A percentile compares a stretch with the other conserved stretches of the same genome.
Evolutionary conservation across 2,113 vertebrate genomes (phyloP).

Genomic region (Onychostruthus taczanowskii): DNA sequence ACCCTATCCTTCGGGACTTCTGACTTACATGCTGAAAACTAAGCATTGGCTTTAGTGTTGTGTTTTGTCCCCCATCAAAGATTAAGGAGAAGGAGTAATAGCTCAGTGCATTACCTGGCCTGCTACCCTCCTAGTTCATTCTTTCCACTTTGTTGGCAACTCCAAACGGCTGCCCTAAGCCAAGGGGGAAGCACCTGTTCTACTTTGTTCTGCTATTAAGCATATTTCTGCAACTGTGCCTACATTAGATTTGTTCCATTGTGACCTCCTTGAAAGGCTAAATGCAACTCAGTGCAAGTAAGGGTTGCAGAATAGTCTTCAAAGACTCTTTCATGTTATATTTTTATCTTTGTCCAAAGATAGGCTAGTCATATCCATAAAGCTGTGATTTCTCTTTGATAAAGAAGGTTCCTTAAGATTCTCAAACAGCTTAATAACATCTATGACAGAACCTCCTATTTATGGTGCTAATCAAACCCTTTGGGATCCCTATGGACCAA

Average conservation of each 20-base stretch:
- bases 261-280: background rate
- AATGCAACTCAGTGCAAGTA: background rate
- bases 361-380: background rate
- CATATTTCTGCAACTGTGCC: background rate
- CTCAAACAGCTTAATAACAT: background rate
- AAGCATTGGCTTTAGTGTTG: background rate
- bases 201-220: background rate
- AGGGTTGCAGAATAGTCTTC: background rate
- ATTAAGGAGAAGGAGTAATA: background rate
- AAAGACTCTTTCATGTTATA: slow-evolving; percentile 8
- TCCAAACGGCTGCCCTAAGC: background rate
- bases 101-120: background rate
- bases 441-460: slow-evolving; percentile 6
- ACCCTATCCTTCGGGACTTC: background rate
- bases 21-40: background rate
- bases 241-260: background rate
- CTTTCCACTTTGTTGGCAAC: background rate
- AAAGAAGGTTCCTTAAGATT: slow-evolving; percentile 13
- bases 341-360: slow-evolving; percentile 20
- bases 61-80: background rate
- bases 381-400: slow-evolving; percentile 17
- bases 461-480: slow-evolving; percentile 16
- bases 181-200: background rate
- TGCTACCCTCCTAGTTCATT: background rate
- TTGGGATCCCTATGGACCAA: background rate